Evolutionary conservation across 2,888 invertebrate genomes (phyloP).

Genomic region (Fragum fragum): DNA sequence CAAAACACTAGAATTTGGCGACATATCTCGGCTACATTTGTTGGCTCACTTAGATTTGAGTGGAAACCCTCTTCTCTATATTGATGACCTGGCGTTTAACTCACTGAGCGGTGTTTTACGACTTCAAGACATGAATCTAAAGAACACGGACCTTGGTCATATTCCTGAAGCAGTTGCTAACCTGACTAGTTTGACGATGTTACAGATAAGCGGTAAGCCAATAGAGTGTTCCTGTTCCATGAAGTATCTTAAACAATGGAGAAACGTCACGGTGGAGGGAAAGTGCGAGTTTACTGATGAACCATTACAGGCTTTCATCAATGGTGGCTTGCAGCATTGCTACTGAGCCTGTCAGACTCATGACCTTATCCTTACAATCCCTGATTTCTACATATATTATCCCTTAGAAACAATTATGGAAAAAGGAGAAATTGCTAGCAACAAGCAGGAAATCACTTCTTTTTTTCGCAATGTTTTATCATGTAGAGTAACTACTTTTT

Average conservation of each 20-base stretch:
- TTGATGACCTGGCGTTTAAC: neutral
- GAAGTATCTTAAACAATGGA: neutral
- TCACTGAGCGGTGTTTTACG: neutral
- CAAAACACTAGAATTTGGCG: neutral
- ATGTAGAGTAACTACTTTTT: too few relatives aligned
- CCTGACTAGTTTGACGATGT: neutral
- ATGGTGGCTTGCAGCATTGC: neutral
- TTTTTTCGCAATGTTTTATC: too few relatives aligned
- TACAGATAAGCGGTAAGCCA: neutral
- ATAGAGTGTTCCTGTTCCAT: constrained; percentile 2
- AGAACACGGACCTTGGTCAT: neutral
- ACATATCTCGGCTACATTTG: neutral
- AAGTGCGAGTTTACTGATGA: neutral
- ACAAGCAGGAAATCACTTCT: too few relatives aligned
- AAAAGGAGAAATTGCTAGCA: too few relatives aligned
- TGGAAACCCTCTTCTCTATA: neutral
- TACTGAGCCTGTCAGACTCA: too few relatives aligned
- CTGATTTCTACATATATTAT: too few relatives aligned
- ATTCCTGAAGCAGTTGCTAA: constrained; percentile 2
- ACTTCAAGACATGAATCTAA: neutral
- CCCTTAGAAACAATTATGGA: too few relatives aligned
- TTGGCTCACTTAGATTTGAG: neutral
- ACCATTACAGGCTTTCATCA: neutral
- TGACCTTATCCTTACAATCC: too few relatives aligned
- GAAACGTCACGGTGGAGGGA: neutral